Evolutionary conservation across 2,888 invertebrate genomes (phyloP), one percentile per base, ranked within the genome.

Genomic region (Trachelus troglodyta): DNA sequence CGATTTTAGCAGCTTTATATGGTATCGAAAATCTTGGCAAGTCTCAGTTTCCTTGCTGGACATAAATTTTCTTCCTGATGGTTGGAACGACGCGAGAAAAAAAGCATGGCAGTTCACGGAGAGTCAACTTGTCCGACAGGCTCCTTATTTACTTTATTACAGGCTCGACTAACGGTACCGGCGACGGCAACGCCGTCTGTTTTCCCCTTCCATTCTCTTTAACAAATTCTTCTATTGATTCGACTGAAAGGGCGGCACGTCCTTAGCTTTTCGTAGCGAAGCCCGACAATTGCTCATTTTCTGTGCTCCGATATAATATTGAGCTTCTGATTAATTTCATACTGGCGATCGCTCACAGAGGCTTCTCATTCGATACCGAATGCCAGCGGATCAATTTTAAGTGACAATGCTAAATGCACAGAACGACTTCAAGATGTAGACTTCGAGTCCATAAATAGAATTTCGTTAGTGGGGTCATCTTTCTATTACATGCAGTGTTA

Each of bases 81-180:
- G 81, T 80, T 81, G 73, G 78, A 80, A 79, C 82, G 80, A 82
- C 81, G 83, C 83, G 83, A 78, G 81, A 84, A 83, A 85, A 83
- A 86, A 83, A 82, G 84, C 23, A 34, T 30, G 35, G 30, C 30
- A 75, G 76, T 74, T 79, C 79, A 74, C 76, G 83, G 77, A 75
- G 81, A 83, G 79, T 81, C 85, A 82, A 86, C 86, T 88, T 85
- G 87, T 89, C 85, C 83, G 81, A 83, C 86, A 84, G 86, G 85
- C 86, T 88, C 87, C 90, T 91, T 90, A 90, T 91, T 91, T 90
- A 90, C 88, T 90, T 90, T 90, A 90, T 90, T 90, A 89, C 85
- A 90, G 88, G 84, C 85, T 82, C 83, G 80, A 83, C 81, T 56
- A 56, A 56, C 56, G 56, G 56, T 56, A 56, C 56, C 56, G 23